Conservation (phyloP, 2,797 vertebrate genomes). For the Rhabdomys pumilio region DNA sequence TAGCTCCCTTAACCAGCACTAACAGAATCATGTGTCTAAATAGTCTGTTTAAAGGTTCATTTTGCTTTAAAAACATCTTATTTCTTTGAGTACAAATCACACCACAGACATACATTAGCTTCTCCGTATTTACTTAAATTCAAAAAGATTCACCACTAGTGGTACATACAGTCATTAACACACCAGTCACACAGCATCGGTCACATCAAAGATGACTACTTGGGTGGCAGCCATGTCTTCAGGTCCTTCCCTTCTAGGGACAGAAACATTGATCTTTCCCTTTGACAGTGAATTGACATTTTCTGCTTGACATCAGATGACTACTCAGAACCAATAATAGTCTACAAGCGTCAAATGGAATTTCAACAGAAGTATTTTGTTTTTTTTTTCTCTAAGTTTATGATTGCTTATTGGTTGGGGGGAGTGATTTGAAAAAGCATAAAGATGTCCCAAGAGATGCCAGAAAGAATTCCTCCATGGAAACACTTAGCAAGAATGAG, state of each 20-base stretch:
- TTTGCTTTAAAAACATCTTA: constrained; percentile 70
- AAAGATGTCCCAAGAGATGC: constrained; percentile 5
- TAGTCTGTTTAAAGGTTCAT: constrained; percentile 28
- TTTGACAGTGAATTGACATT: background rate
- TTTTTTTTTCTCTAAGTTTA: background rate
- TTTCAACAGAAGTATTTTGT: background rate
- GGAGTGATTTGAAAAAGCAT: background rate
- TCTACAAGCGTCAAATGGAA: background rate
- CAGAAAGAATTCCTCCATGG: constrained; percentile 5
- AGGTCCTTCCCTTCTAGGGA: background rate
- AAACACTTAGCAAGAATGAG: background rate
- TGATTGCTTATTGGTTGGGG: background rate
- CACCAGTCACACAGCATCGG: background rate
- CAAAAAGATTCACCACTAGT: background rate
- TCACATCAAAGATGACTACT: background rate
- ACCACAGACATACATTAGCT: background rate
- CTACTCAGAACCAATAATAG: background rate
- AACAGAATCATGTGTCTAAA: background rate
- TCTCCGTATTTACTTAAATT: background rate
- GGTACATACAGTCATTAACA: background rate
- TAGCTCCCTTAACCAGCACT: background rate
- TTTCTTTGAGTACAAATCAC: constrained; percentile 1
- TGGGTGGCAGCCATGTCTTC: background rate
- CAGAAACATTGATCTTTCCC: background rate
- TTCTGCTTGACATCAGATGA: background rate